Evolutionary conservation across 2,888 invertebrate genomes (phyloP).

Genomic region (Drosophila mayaguana): DNA sequence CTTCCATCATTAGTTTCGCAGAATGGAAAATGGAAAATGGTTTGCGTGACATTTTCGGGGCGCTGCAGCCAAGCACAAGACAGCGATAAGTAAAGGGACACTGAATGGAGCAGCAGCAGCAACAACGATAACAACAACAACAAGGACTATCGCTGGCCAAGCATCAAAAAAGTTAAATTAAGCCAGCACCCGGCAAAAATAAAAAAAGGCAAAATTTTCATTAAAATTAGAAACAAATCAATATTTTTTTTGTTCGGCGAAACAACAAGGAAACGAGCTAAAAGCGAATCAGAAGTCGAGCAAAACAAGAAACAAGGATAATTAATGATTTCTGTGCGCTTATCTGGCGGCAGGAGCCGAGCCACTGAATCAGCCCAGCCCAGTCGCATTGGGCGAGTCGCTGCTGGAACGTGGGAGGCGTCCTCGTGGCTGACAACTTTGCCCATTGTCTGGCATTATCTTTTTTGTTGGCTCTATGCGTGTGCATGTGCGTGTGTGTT

Average conservation of each 20-base stretch:
- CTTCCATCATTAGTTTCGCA: constrained; percentile 82
- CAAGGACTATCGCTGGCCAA: constrained; percentile 63
- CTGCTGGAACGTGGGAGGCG: neutral
- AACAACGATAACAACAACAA: constrained; percentile 19
- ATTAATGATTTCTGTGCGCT: constrained; percentile 84
- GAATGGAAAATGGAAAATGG: constrained; percentile 76
- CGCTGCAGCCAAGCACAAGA: constrained; percentile 78
- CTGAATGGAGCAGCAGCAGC: constrained; percentile 24
- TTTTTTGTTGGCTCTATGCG: constrained; percentile 64
- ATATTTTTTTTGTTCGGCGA: constrained; percentile 65
- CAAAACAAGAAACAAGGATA: constrained; percentile 83
- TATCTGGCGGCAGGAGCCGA: constrained; percentile 71
- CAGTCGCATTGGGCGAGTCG: neutral
- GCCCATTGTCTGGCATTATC: constrained; percentile 81
- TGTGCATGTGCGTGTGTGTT: constrained; percentile 16
- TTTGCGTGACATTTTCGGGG: constrained; percentile 73
- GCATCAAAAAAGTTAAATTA: constrained; percentile 80
- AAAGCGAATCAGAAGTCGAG: constrained; percentile 77
- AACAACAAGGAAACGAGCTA: constrained; percentile 17
- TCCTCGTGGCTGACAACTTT: constrained; percentile 64
- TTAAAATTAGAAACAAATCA: constrained; percentile 80
- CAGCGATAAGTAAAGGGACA: constrained; percentile 76
- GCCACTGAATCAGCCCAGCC: neutral
- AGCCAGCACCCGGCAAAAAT: constrained; percentile 42
- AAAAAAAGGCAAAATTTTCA: constrained; percentile 73